These are phyloP conservation scores for Dusona sp. DNA, from an alignment of 2,888 invertebrate species.

Conservation along the genomic window DNA sequence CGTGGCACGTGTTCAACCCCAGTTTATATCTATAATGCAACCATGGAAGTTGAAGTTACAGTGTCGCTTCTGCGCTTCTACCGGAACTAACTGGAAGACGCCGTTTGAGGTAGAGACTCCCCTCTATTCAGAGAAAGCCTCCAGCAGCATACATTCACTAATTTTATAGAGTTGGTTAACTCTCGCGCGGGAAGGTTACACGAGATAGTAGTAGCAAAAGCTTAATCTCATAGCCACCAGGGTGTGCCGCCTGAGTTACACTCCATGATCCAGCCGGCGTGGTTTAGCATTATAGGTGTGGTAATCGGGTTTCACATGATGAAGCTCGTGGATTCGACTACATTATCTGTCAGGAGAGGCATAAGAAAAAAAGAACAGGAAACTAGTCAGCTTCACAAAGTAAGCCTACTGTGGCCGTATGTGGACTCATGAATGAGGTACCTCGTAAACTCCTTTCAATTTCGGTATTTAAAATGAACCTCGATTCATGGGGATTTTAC, in stretches of 20 bases:
- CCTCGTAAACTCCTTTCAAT: constrained; percentile 11
- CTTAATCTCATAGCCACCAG: constrained; percentile 10
- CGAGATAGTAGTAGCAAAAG: constrained; percentile 30
- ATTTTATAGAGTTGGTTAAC: constrained; percentile 80
- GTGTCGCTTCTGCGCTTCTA: constrained; percentile 32
- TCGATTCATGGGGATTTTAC: neutral
- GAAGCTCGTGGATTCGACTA: constrained; percentile 21
- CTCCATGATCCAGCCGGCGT: constrained; percentile 32
- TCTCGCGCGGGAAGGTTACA: constrained; percentile 76
- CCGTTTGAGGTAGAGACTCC: constrained; percentile 14
- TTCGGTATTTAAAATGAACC: neutral
- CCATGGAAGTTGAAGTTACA: constrained; percentile 38
- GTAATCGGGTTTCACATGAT: constrained; percentile 31
- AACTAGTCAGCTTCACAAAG: constrained; percentile 24
- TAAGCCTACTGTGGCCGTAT: neutral
- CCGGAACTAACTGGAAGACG: constrained; percentile 55
- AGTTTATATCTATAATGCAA: constrained; percentile 33
- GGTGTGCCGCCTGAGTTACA: constrained; percentile 46
- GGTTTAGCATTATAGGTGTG: constrained; percentile 33
- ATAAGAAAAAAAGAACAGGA: neutral
- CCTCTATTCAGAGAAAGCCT: constrained; percentile 65
- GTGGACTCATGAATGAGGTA: constrained; percentile 22
- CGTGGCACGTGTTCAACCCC: constrained; percentile 44
- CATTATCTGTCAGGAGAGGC: neutral
- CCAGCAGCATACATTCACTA: constrained; percentile 77